Base-by-base conservation (phyloP, 1,140 invertebrate species). In the Branchinecta lindahli region DNA sequence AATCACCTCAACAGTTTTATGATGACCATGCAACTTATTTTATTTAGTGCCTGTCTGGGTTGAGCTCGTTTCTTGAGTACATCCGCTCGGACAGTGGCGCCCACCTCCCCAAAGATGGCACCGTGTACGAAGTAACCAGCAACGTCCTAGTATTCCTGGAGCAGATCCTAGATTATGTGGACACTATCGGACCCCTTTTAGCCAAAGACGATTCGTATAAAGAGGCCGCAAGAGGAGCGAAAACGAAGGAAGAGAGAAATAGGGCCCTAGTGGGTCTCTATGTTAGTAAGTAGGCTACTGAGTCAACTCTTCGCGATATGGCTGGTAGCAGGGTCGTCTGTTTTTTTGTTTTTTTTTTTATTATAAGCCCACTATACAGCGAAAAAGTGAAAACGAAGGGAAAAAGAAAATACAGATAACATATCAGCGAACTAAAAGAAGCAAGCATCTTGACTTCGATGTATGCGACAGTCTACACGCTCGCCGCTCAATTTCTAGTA, bases 41-140 rank as follows among this genome's bases (percentile, higher is more conserved):
- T 70, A n/a, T 68, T 66, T 73, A 70, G 71, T 72, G 70, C 69
- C 66, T 87, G 45, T 91, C 91, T 80, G 89, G 90, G 21, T 80
- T 97, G 72, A 94, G 97, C 78, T 92, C 95, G 75, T 96, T 96
- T 78, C 86, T 93, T 68, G 92, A 96, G 75, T 91, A 87, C 74
- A 86, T 97, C 66, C 85, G 91, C 75, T 86, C 85, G 71, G 93
- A 96, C 77, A 85, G 85, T 10, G 88, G 89, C 46, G 85, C 87
- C 7, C 86, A 87, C 73, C 84, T 95, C 75, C 92, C 95, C 0
- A 90, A 88, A 78, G 95, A 98, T 83, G 95, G 94, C 70, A 98
- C 94, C 0, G 94, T 98, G 33, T 94, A 96, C 77, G 92, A 98
- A 80, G 81, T 95, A 66, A 95, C 94, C 5, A 92, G 89, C 68